phyloP scores from a whole-genome alignment of 2,797 vertebrate genomes.

The Notamacropus eugenii region DNA sequence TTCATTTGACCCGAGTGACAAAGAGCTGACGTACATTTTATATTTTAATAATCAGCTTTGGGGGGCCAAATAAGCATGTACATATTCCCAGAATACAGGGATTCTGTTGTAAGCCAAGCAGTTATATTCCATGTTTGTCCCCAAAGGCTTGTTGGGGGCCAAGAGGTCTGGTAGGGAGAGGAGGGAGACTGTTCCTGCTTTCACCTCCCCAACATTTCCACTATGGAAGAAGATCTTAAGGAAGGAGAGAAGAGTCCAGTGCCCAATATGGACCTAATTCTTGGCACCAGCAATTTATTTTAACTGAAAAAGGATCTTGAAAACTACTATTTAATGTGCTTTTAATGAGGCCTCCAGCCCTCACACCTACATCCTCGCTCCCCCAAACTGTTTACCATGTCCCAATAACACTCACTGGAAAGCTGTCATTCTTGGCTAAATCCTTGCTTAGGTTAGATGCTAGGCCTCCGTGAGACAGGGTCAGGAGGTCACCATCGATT shows the following conservation, averaged over 20 bases:
- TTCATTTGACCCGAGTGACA: not conserved
- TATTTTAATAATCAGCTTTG: conserved; percentile 49
- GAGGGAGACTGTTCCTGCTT: not conserved
- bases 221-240: conserved; percentile 20
- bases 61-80: not conserved
- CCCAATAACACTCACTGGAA: conserved; percentile 88
- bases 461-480: conserved; percentile 90
- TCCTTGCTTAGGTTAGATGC: conserved; percentile 90
- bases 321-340: conserved; percentile 86
- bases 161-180: not conserved
- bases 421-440: conserved; percentile 92
- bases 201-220: not conserved
- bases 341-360: conserved; percentile 88
- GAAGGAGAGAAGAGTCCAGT: not conserved
- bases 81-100: not conserved
- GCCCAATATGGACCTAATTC: conserved; percentile 56
- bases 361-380: conserved; percentile 84
- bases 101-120: not conserved
- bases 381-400: conserved; percentile 87
- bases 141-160: conserved; percentile 34
- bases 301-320: not conserved
- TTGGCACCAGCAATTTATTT: conserved; percentile 57
- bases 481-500: conserved; percentile 97
- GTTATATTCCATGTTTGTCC: conserved; percentile 65
- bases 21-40: conserved; percentile 47